Conservation (phyloP, 2,888 invertebrate genomes). For the Phasia obesa region DNA sequence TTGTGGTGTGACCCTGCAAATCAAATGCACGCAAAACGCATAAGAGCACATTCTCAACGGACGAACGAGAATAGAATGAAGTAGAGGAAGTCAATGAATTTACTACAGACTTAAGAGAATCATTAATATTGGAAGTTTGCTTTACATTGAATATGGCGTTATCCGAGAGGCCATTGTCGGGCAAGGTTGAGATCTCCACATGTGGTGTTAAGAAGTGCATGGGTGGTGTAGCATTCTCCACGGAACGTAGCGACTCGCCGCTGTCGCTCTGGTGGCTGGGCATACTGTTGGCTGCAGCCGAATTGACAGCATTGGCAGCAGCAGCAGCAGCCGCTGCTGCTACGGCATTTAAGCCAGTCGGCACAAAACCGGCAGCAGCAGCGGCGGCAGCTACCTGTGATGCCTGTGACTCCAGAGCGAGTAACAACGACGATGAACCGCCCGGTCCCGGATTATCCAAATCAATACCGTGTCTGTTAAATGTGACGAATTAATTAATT, state of each 20-base stretch:
- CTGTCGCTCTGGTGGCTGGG: slow-evolving; percentile 92
- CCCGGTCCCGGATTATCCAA: slow-evolving; percentile 94
- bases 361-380: slow-evolving; percentile 81
- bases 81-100: slow-evolving; percentile 71
- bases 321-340: slow-evolving; percentile 75
- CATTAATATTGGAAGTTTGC: slow-evolving; percentile 73
- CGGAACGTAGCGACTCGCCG: slow-evolving; percentile 91
- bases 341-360: slow-evolving; percentile 81
- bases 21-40: slow-evolving; percentile 81
- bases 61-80: slow-evolving; percentile 72
- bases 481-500: slow-evolving; percentile 19
- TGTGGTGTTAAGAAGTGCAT: slow-evolving; percentile 96
- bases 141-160: slow-evolving; percentile 85
- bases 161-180: slow-evolving; percentile 86
- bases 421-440: slow-evolving; percentile 87
- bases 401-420: slow-evolving; percentile 87
- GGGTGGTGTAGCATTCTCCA: slow-evolving; percentile 94
- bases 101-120: slow-evolving; percentile 72
- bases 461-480: slow-evolving; percentile 92
- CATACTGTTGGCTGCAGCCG: slow-evolving; percentile 80
- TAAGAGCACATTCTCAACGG: slow-evolving; percentile 76
- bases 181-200: slow-evolving; percentile 95
- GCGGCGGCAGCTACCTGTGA: slow-evolving; percentile 84
- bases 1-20: slow-evolving; percentile 77
- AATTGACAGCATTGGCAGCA: slow-evolving; percentile 73